Evolutionary conservation across 2,888 invertebrate species (phyloP).

Genomic region (Nephrotoma appendiculata): DNA sequence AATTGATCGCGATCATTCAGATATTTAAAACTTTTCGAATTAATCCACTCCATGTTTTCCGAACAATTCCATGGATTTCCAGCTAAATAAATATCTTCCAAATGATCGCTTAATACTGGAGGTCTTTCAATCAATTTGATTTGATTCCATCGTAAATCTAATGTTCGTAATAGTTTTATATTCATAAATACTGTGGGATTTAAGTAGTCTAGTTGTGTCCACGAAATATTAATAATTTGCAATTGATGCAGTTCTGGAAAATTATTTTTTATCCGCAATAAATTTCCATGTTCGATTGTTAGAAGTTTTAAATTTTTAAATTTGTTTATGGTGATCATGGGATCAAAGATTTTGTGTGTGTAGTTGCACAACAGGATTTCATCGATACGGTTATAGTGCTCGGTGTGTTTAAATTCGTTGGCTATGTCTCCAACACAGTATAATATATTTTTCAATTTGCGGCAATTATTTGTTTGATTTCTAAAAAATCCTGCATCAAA

Average conservation of each 20-base stretch:
- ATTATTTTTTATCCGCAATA: constrained; percentile 7
- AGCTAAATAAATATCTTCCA: constrained; percentile 9
- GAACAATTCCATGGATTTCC: constrained; percentile 32
- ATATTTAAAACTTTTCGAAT: constrained; percentile 21
- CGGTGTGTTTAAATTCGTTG: constrained; percentile 14
- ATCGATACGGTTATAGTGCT: constrained; percentile 6
- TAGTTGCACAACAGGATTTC: constrained; percentile 23
- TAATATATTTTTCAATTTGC: constrained; percentile 13
- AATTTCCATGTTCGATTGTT: constrained; percentile 7
- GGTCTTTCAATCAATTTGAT: constrained; percentile 27
- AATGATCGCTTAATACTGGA: constrained; percentile 16
- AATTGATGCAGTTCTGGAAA: constrained; percentile 7
- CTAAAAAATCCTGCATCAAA: neutral
- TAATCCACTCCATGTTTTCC: constrained; percentile 28
- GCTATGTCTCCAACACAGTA: constrained; percentile 26
- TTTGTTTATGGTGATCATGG: constrained; percentile 14
- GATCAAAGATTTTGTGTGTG: constrained; percentile 24
- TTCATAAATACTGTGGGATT: constrained; percentile 24
- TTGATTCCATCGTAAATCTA: constrained; percentile 30
- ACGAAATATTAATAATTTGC: constrained; percentile 29
- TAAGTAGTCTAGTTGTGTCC: constrained; percentile 27
- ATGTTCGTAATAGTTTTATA: constrained; percentile 20
- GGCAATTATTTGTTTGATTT: neutral
- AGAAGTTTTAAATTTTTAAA: constrained; percentile 6
- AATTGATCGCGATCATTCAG: constrained; percentile 26